Evolutionary conservation across 1,140 invertebrate species (phyloP), one percentile per base, ranked within the genome.

Genomic region (Papilio helenus): DNA sequence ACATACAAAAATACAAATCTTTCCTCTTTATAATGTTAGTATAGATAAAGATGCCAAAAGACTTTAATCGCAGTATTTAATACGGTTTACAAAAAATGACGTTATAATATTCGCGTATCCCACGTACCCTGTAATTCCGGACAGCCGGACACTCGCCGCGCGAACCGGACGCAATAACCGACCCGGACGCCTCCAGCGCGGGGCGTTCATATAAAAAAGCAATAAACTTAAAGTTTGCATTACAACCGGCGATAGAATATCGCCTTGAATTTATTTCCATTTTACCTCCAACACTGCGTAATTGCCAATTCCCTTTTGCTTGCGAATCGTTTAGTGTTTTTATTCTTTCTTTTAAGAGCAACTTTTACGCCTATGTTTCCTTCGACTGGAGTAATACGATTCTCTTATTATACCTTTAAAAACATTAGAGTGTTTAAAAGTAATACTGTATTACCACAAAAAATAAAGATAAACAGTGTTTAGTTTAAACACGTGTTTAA

Each of bases 151-250:
- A 49, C 72, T 49, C 42, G 72, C 72, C n/a, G 72, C 72, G 72
- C 7, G 42, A 74, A 74, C 51, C 71, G 72, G 79, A 72, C 34
- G 79, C 79, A 79, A 79, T 79, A 79, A 55, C 18, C 51, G 51
- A 55, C 1, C 51, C 51, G 51, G 51, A 55, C 51, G 79, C 79
- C 46, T 79, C 39, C 79, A 55, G 2, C 8, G 71, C 79, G 79
- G 14, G 44, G 14, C 39, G 65, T 73, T 74, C 79, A 79, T 79
- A 79, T 79, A 73, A 74, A 79, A 79, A 61, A 71, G 79, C 79
- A 79, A 79, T 74, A 79, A 79, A 51, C 58, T 79, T 44, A 42
- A 79, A 74, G 51, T 73, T 74, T 49, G 72, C 72, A 74, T 74
- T 49, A 23, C 72, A 74, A 74, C 20, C 72, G 42, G 72, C 72